These are phyloP conservation scores for Amazona finschi DNA, from an alignment of 2,797 vertebrate species.

Conservation along the genomic window DNA sequence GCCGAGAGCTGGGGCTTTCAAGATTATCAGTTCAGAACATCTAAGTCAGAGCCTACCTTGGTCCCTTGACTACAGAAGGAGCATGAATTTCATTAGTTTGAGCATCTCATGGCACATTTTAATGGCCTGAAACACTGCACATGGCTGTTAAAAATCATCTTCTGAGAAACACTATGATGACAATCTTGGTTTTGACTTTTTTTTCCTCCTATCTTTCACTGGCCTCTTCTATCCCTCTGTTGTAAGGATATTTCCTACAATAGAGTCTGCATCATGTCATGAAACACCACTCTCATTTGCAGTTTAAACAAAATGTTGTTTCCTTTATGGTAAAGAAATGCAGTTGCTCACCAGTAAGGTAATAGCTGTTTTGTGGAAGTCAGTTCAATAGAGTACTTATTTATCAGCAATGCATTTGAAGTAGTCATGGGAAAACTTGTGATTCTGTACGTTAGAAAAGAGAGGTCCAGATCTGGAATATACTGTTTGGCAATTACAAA, in stretches of 20 bases:
- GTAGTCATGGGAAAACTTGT: neutral
- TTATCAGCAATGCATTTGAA: neutral
- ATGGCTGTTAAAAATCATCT: neutral
- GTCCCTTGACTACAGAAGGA: neutral
- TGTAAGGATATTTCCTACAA: neutral
- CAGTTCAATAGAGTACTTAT: neutral
- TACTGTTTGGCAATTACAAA: neutral
- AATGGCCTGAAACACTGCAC: neutral
- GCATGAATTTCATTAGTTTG: neutral
- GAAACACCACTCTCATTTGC: neutral
- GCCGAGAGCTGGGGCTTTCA: neutral
- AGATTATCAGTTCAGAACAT: neutral
- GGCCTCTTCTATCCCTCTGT: neutral
- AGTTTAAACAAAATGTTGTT: neutral
- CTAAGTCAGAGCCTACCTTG: neutral
- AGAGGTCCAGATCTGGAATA: neutral
- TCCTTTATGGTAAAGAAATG: neutral
- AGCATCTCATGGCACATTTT: neutral
- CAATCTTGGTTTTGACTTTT: neutral
- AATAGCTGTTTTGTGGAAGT: neutral
- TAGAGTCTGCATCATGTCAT: neutral
- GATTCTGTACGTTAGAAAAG: neutral
- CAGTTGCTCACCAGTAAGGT: neutral
- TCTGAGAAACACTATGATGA: neutral
- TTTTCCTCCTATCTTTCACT: neutral